Evolutionary conservation across 2,888 invertebrate genomes (phyloP).

Genomic region (Danaus chrysippus): DNA sequence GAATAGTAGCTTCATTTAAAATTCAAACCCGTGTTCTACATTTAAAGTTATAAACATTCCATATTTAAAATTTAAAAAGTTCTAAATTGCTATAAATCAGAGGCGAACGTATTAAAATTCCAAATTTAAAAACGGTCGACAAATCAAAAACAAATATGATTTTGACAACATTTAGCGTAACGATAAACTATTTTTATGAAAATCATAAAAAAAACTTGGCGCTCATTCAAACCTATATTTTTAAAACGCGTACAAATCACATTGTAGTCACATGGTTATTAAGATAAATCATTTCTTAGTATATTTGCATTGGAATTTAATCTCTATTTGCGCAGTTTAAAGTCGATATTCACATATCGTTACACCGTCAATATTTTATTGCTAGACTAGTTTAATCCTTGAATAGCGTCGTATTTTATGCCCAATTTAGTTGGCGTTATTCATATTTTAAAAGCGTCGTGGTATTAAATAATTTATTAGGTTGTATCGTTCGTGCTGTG

Average conservation of each 20-base stretch:
- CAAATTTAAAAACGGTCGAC: neutral
- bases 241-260: conserved; percentile 5
- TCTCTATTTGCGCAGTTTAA: conserved; percentile 8
- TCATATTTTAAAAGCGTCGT: conserved; percentile 34
- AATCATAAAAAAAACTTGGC: conserved; percentile 7
- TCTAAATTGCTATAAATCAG: neutral
- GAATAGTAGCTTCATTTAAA: too few relatives aligned
- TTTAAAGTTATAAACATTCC: neutral
- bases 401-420: conserved; percentile 40
- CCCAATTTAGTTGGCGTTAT: conserved; percentile 38
- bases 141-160: neutral
- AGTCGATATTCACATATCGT: conserved; percentile 10
- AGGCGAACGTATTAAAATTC: neutral
- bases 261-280: conserved; percentile 9
- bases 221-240: conserved; percentile 6
- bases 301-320: neutral
- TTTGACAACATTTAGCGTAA: conserved; percentile 1
- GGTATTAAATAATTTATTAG: conserved; percentile 31
- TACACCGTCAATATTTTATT: conserved; percentile 26
- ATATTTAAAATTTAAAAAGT: neutral
- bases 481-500: conserved; percentile 4
- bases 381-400: conserved; percentile 30
- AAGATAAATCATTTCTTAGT: conserved; percentile 5
- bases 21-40: neutral
- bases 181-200: conserved; percentile 6